These are phyloP conservation scores for Perizoma affinitatum DNA, from an alignment of 2,888 invertebrate genomes.

Conservation along the genomic window DNA sequence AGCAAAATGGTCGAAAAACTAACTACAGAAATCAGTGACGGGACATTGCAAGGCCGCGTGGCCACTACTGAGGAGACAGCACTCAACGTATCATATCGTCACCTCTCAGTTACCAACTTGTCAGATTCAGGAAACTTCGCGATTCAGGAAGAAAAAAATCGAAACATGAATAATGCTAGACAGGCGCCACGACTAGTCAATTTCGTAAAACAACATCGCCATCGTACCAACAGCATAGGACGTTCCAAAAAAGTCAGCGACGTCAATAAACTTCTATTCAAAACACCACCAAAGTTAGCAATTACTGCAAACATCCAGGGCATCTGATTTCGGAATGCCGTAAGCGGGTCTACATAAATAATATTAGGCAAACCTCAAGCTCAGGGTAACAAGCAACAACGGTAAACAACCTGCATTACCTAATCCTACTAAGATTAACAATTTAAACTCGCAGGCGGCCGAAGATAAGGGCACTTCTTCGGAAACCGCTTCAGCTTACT, in stretches of 20 bases:
- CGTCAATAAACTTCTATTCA: neutral
- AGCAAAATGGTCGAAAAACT: slow-evolving; percentile 45
- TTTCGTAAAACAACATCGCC: neutral
- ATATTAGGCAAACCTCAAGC: neutral
- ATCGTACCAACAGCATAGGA: too few species aligned
- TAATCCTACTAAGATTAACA: slow-evolving; percentile 5
- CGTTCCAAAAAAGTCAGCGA: neutral
- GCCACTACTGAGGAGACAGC: slow-evolving; percentile 40
- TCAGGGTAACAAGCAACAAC: neutral
- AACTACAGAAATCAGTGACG: slow-evolving; percentile 32
- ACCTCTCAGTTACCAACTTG: slow-evolving; percentile 30
- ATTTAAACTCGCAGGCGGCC: slow-evolving; percentile 32
- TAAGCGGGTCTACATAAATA: slow-evolving; percentile 14
- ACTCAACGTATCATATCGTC: slow-evolving; percentile 38
- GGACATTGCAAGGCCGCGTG: slow-evolving; percentile 29
- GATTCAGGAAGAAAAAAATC: slow-evolving; percentile 40
- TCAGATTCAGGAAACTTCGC: slow-evolving; percentile 40
- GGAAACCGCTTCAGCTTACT: slow-evolving; percentile 23
- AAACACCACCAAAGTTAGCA: slow-evolving; percentile 9
- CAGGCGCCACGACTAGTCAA: neutral
- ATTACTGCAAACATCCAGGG: slow-evolving; percentile 23
- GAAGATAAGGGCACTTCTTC: slow-evolving; percentile 11
- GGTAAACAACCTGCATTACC: neutral
- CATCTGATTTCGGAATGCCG: slow-evolving; percentile 18
- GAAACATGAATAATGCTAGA: slow-evolving; percentile 7